Evolutionary conservation across 2,113 vertebrate genomes (phyloP), one percentile per base, ranked within the genome.

Genomic region (Macquaria ambigua): DNA sequence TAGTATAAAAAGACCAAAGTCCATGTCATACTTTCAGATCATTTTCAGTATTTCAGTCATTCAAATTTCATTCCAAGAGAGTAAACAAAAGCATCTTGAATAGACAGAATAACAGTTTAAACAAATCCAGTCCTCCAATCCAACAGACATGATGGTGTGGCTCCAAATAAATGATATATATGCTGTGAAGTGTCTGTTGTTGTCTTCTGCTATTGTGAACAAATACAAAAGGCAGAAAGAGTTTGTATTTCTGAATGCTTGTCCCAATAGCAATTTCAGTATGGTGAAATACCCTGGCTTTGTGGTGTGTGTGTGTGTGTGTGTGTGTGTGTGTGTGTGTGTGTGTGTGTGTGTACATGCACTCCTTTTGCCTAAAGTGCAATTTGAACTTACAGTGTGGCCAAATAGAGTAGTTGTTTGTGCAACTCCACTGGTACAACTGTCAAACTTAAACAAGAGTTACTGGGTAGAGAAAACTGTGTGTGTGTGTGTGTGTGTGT

Each of bases 361-460:
- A n/a, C 11, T 2, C 11, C 12, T 61, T 81, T 83, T 34, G 73
- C 43, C n/a, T 31, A 3, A 58, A 83, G 37, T 78, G 59, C 76
- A 68, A 86, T 87, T 71, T 10, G 18, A 84, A 64, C 55, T 76
- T 58, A 43, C 28, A 25, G 8, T 0, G 25, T 0, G 23, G 14
- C 61, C n/a, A 55, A 67, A 23, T 25, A 39, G 16, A 66, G 41
- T 31, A 34, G 50, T 59, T 88, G 74, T 79, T 82, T 84, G 37
- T 62, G 46, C 67, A 66, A 75, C 53, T 89, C 37, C 21, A 50
- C 37, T 48, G 70, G 28, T 74, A 10, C 76, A 76, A 81, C 53
- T 79, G 64, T 81, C 55, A 83, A 28, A 77, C 76, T 71, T 2
- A 81, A 81, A 69, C 55, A 71, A 77, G 16, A n/a, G 18, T 83